Base-by-base conservation (phyloP, 2,888 invertebrate species). In the Erpobdella octoculata region DNA sequence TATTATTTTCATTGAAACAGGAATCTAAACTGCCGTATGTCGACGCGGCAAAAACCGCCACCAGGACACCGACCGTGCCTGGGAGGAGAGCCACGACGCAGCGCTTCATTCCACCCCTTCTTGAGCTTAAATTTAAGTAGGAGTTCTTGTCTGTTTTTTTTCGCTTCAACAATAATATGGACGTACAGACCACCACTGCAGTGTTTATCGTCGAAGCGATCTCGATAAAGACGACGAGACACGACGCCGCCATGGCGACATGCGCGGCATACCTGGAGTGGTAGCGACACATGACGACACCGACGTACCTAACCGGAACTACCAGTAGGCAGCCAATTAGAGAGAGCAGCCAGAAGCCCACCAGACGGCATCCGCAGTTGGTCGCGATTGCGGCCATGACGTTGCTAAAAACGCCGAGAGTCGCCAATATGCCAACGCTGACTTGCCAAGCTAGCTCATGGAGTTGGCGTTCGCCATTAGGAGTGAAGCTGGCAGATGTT, bases 321-420 rank as follows among this genome's bases (percentile, higher is more conserved):
- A 41, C 21, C 15, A 64, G 5, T 25, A 37, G 65, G 33, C 62
- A 62, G 62, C 71, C 62, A 12, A 37, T 12, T 35, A 38, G 33
- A 3, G 71, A 38, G 9, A 71, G 41, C 31, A 64, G 35, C 31
- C 36, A 25, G n/a, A 72, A n/a, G 25, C 53, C 62, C n/a, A n/a
- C n/a, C n/a, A n/a, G n/a, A n/a, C n/a, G n/a, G n/a, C n/a, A n/a
- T n/a, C n/a, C n/a, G n/a, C n/a, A n/a, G n/a, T n/a, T n/a, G 8
- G 53, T 28, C 53, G 28, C 5, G 9, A 1, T 53, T 28, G 28
- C 21, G 9, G 53, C 28, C 21, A 53, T 1, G 1, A 28, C 53
- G 8, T 53, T 53, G 53, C 53, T 25, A 3, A 53, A 15, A 8
- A 53, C 53, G 53, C 53, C 53, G 8, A 53, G 1, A 25, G 53